phyloP scores from a whole-genome alignment of 2,113 vertebrate genomes.

The Brevimyrus niger region DNA sequence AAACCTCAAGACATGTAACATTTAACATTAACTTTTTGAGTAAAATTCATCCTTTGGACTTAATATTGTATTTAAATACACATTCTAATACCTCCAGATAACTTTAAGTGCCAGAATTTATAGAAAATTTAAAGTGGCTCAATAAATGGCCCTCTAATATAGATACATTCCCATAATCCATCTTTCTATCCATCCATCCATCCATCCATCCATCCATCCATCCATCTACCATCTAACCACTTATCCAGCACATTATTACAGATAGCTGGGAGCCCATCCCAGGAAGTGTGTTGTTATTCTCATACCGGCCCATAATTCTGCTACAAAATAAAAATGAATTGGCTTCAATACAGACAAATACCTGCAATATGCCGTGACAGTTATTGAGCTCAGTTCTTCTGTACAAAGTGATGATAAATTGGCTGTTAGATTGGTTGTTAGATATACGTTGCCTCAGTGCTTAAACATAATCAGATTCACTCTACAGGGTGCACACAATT shows the following conservation, averaged over 20 bases:
- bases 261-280: neutral
- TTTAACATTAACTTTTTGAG: neutral
- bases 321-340: neutral
- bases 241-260: neutral
- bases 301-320: neutral
- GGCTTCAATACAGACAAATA: neutral
- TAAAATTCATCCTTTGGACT: neutral
- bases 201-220: neutral
- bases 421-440: constrained; percentile 45
- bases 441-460: constrained; percentile 46
- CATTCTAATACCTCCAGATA: neutral
- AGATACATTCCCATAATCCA: neutral
- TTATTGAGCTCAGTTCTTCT: neutral
- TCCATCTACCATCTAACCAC: neutral
- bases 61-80: neutral
- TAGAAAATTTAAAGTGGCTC: neutral
- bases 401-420: constrained; percentile 53
- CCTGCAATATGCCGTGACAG: neutral
- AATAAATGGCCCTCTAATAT: neutral
- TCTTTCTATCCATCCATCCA: neutral
- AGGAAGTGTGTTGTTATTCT: neutral
- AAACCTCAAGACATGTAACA: neutral
- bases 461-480: constrained; percentile 56
- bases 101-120: neutral
- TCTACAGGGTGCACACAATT: constrained; percentile 32